A percentile compares a stretch with the other conserved stretches of the same genome.
phyloP scores from a whole-genome alignment of 2,797 vertebrate species.

The Alcedo quadribrachys region DNA sequence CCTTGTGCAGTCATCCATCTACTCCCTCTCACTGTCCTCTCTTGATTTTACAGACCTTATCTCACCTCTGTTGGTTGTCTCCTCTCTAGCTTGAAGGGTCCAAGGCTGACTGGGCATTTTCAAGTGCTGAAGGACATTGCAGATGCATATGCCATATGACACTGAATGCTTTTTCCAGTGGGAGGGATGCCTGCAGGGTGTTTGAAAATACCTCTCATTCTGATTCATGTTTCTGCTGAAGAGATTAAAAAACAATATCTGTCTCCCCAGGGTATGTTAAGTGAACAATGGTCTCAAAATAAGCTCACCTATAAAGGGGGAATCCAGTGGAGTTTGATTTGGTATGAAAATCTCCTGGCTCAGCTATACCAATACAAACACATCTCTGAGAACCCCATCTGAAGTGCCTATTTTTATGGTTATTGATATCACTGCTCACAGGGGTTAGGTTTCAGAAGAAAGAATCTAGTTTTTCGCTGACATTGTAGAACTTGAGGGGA shows the following conservation, averaged over 20 bases:
- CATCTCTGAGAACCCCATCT: constrained; percentile 38
- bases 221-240: not conserved
- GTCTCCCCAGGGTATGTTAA: not conserved
- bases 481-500: constrained; percentile 74
- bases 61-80: not conserved
- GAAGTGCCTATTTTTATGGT: constrained; percentile 75
- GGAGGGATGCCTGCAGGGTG: not conserved
- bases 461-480: constrained; percentile 82
- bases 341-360: constrained; percentile 12
- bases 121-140: not conserved
- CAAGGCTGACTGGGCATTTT: not conserved
- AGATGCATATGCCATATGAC: not conserved
- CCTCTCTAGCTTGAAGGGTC: not conserved
- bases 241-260: not conserved
- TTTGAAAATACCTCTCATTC: not conserved
- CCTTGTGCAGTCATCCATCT: not conserved
- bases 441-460: constrained; percentile 73
- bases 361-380: not conserved
- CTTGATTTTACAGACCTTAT: not conserved
- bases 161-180: not conserved
- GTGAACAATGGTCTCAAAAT: not conserved
- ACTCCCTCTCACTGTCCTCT: not conserved
- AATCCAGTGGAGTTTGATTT: not conserved
- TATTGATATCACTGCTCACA: constrained; percentile 53
- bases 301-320: fast-evolving